Evolutionary conservation across 2,888 invertebrate genomes (phyloP), one percentile per base, ranked within the genome.

Genomic region (Drosophila planitibia): DNA sequence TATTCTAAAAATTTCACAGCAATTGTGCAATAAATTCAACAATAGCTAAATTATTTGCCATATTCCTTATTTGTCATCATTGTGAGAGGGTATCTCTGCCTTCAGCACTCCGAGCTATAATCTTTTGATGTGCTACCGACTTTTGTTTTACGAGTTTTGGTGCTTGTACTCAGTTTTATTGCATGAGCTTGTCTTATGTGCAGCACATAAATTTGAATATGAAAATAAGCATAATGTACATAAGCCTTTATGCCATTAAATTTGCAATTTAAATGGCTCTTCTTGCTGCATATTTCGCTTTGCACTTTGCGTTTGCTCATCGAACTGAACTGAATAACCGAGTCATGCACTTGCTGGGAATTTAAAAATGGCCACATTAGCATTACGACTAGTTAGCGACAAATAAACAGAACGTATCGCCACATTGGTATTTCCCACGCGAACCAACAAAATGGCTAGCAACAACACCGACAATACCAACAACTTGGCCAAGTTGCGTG

Each of bases 141-240:
- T 66, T 63, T 59, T 49, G 52, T 81, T 81, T 86, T 83, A 86
- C 73, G 84, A 74, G 74, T 71, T 39, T 28, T 28, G 75, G 70
- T 69, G 79, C 60, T 61, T 61, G 37, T 53, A 49, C 53, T 68
- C 64, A 55, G 74, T 53, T 84, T 89, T 86, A 89, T 86, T 71
- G 59, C 66, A 14, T 22, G 73, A 47, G 65, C 68, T 62, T 84
- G 70, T 86, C 89, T 86, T 76, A 86, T 89, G 83, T 76, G 81
- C 72, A 74, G 74, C 86, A 54, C 81, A 81, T 89, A 83, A 84
- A 86, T 68, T 70, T 67, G 55, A 66, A 39, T 16, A 53, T 30
- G 19, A 25, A 25, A 9, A 47, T 51, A 49, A 32, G 54, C 14
- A 28, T 39, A 37, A 39, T 16, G 19, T 19, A 33, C 25, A n/a